Base-by-base conservation (phyloP, 1,140 invertebrate species). In the Metaphire vulgaris region DNA sequence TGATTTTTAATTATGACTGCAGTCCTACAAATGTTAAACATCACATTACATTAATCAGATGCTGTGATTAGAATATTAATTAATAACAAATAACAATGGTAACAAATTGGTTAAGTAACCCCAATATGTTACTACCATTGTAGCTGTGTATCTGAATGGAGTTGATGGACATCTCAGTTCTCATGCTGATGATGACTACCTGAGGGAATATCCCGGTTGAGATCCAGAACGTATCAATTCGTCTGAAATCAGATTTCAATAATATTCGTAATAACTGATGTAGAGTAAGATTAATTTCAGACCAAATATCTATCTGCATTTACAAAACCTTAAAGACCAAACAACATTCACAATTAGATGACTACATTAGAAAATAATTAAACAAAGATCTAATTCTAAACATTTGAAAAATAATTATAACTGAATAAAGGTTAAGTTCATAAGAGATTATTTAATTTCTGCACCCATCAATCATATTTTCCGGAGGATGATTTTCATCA, bases 381-480 rank as follows among this genome's bases (percentile, higher is more conserved):
- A 69, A 69, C n/a, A 26, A 69, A 6, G 14, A 69, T 12, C 67
- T 21, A 69, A 69, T 65, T 65, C 64, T 15, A n/a, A 15, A 15
- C n/a, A 65, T n/a, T 65, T n/a, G n/a, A 15, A 65, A 15, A n/a
- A n/a, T n/a, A n/a, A n/a, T n/a, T n/a, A n/a, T n/a, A n/a, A n/a
- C n/a, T n/a, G n/a, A n/a, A n/a, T 65, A 65, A 15, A 15, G 64
- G n/a, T n/a, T n/a, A 65, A 15, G n/a, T 65, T 15, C 15, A 15
- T 15, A 65, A 15, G n/a, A 65, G n/a, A 65, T 65, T 15, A 15
- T 65, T 15, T n/a, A 65, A n/a, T n/a, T 65, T 65, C n/a, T n/a
- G 15, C n/a, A 65, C 67, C 67, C 67, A 69, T 69, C 67, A 12
- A 69, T 69, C 67, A 69, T 69, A 31, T 69, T 69, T 31, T 69